Evolutionary conservation across 2,797 vertebrate species (phyloP).

Genomic region (Nasua narica): DNA sequence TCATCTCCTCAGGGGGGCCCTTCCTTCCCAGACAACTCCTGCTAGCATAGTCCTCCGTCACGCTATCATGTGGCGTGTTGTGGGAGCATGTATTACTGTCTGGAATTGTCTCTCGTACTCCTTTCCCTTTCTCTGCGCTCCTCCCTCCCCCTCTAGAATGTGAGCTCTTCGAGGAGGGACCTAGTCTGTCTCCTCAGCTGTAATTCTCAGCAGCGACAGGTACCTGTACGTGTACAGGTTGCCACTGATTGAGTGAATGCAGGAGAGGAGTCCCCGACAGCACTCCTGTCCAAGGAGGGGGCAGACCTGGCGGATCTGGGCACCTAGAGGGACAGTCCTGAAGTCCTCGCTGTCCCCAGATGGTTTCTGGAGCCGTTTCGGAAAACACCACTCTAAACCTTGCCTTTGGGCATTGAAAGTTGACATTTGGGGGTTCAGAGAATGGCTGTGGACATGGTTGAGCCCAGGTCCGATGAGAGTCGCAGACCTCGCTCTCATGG

Average conservation of each 20-base stretch:
- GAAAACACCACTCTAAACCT: background rate
- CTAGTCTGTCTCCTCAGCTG: background rate
- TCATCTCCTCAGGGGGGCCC: background rate
- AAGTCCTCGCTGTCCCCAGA: background rate
- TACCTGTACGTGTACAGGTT: no score
- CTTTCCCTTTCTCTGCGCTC: background rate
- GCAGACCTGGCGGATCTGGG: background rate
- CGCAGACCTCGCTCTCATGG: fast-evolving
- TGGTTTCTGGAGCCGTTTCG: background rate
- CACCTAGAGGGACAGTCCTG: background rate
- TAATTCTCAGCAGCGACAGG: background rate
- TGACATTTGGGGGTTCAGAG: background rate
- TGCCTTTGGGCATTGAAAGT: background rate
- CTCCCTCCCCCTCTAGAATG: background rate
- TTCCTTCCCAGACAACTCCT: background rate
- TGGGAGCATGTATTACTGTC: background rate
- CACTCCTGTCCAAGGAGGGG: background rate
- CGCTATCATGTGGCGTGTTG: background rate
- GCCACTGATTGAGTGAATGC: background rate
- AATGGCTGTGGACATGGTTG: background rate
- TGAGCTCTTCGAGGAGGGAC: background rate
- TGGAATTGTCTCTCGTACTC: background rate
- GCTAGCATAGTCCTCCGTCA: background rate
- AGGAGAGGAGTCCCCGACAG: background rate
- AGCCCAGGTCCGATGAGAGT: background rate